Base-by-base conservation (phyloP, 2,797 vertebrate species). In the Eupleurogrammus muticus region DNA sequence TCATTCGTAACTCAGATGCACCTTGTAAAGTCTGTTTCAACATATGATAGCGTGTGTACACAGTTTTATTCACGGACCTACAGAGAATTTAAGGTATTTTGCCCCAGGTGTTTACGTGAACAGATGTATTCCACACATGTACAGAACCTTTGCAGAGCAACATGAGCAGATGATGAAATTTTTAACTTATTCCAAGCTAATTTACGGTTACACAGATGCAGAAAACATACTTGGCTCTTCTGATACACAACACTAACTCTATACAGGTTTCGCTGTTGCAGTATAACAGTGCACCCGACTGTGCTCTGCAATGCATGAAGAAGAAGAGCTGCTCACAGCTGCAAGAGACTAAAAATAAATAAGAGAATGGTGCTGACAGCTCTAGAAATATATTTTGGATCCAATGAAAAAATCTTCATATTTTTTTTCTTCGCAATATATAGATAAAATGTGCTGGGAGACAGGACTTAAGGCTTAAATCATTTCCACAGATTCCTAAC, bases 251-350 rank as follows among this genome's bases (percentile, higher is more conserved):
- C 24, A 17, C 28, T 35, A n/a, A 36, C 23, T 56, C 11, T 14
- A 36, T 55, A 17, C 32, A 56, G 20, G 28, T 24, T 44, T 65
- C 28, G 16, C 13, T 63, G 61, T 53, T 40, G 42, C 20, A 2
- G 42, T 21, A 3, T 6, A 17, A 2, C 12, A 3, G 23, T 28
- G 17, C 14, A 14, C 38, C 14, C 38, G 5, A 42, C 14, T 42
- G 5, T 42, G 14, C 16, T 14, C 14, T 42, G 38, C 28, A 28
- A 40, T 14, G 38, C 13, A 14, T 40, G 38, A 40, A 40, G 38
- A 16, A 0, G 13, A 40, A 13, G 38, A 40, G 13, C 38, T 40
- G 38, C 14, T 40, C 38, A 40, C 38, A 40, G 3, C 38, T 40
- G 38, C 28, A 28, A 28, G 28, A 28, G 3, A 28, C 28, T 40